A percentile compares a stretch with the other conserved stretches of the same genome.
These are phyloP conservation scores for Eupithecia exiguata DNA, from an alignment of 2,888 invertebrate genomes.

Conservation along the genomic window DNA sequence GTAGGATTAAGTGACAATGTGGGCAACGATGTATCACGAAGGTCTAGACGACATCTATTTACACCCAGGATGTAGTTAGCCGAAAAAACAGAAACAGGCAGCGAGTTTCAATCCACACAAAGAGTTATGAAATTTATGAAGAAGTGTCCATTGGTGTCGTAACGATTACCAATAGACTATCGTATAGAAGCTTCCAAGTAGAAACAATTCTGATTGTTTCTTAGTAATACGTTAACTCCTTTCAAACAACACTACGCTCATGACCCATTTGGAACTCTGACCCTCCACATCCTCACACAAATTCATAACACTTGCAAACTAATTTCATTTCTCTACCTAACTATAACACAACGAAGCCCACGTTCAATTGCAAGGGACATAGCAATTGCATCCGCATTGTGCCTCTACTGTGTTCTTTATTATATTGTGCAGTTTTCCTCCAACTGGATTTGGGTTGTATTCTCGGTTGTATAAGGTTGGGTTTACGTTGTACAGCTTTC, in stretches of 20 bases:
- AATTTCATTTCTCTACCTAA: conserved; percentile 19
- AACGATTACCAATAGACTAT: too few relatives aligned
- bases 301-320: conserved; percentile 23
- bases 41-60: background rate
- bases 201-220: background rate
- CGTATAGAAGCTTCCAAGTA: background rate
- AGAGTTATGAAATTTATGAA: too few relatives aligned
- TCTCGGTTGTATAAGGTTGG: background rate
- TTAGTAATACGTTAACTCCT: background rate
- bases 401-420: conserved; percentile 43
- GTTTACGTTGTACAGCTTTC: conserved; percentile 8
- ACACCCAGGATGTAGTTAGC: background rate
- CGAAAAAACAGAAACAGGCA: background rate
- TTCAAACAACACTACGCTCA: background rate
- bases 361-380: conserved; percentile 68
- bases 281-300: background rate
- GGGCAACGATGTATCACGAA: background rate
- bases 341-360: conserved; percentile 49
- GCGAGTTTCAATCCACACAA: background rate
- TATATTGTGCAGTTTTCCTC: conserved; percentile 25
- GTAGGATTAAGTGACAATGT: background rate
- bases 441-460: conserved; percentile 20
- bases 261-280: background rate
- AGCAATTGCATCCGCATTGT: conserved; percentile 68
- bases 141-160: background rate